Conservation (phyloP, 2,888 invertebrate genomes). For the Nymphalis urticae region DNA sequence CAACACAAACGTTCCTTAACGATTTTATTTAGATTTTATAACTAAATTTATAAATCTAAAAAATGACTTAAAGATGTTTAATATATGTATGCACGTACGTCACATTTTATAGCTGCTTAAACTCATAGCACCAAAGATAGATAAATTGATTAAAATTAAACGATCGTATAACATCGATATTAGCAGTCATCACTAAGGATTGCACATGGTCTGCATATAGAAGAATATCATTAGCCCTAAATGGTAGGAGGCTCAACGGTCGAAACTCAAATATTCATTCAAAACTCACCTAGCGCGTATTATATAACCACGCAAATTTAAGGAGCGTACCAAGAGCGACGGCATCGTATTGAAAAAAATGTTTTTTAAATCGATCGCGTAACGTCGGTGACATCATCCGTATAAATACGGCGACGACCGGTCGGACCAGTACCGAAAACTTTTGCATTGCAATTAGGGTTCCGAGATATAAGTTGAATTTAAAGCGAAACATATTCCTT, state of each 20-base stretch:
- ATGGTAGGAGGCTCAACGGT: slow-evolving; percentile 2
- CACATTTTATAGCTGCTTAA: too few relatives aligned
- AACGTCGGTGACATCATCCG: slow-evolving; percentile 38
- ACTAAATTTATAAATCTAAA: too few relatives aligned
- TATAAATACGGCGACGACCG: slow-evolving; percentile 34
- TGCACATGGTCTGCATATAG: neutral
- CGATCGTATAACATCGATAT: neutral
- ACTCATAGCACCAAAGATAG: neutral
- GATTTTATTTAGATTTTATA: too few relatives aligned
- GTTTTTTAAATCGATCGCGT: slow-evolving; percentile 26
- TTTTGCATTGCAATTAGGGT: slow-evolving; percentile 32
- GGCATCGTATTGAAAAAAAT: slow-evolving; percentile 4
- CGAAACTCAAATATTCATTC: slow-evolving; percentile 15
- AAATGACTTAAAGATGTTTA: too few relatives aligned
- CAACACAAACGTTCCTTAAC: too few relatives aligned
- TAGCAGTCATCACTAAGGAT: neutral
- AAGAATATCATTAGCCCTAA: neutral
- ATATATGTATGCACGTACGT: too few relatives aligned
- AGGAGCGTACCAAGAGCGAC: slow-evolving; percentile 13
- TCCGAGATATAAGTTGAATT: slow-evolving; percentile 17
- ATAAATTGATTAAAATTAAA: neutral
- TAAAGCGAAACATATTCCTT: slow-evolving; percentile 12
- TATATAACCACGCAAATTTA: slow-evolving; percentile 14
- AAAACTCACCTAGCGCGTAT: slow-evolving; percentile 4
- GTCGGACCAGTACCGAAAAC: slow-evolving; percentile 32